Evolutionary conservation across 2,888 invertebrate genomes (phyloP), one percentile per base, ranked within the genome.

Genomic region (Venusia cambrica): DNA sequence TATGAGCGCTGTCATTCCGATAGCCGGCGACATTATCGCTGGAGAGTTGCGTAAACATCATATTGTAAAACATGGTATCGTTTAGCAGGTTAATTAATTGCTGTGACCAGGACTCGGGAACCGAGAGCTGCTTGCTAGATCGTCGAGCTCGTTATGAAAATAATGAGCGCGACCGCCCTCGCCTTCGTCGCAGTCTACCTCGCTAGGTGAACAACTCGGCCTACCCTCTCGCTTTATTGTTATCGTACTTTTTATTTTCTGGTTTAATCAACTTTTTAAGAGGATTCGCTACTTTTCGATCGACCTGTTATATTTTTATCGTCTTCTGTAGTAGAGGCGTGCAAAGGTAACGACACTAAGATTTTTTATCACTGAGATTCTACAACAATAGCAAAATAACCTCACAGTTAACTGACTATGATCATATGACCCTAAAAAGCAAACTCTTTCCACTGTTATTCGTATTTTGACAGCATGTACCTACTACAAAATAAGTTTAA

Each of bases 11-110:
- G 77, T 76, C 77, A 74, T 72, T 68, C 66, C 66, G 68, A 67
- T 71, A 62, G 62, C 65, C 60, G 60, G 67, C 64, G 75, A 85
- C 83, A 84, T 80, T 78, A 78, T 78, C 72, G 71, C 61, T 73
- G 69, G 79, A 87, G 84, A 76, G 84, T 70, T 74, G 68, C 69
- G 84, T 78, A 81, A 85, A 85, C 80, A 85, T 77, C 73, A 80
- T 59, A 77, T 78, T 83, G 79, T 84, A 78, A 76, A 84, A 83
- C 84, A 79, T 73, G 77, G 78, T 81, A 79, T 65, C 79, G 81
- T 84, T 85, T 85, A 84, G 83, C 73, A 70, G 67, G 79, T 77
- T 85, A 84, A 85, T 85, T 85, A 85, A 85, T 87, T 85, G 74
- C 64, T 63, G 69, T 71, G 72, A 73, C 75, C 71, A 74, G 70